Base-by-base conservation (phyloP, 2,797 vertebrate genomes). In the Anisognathus igniventris region DNA sequence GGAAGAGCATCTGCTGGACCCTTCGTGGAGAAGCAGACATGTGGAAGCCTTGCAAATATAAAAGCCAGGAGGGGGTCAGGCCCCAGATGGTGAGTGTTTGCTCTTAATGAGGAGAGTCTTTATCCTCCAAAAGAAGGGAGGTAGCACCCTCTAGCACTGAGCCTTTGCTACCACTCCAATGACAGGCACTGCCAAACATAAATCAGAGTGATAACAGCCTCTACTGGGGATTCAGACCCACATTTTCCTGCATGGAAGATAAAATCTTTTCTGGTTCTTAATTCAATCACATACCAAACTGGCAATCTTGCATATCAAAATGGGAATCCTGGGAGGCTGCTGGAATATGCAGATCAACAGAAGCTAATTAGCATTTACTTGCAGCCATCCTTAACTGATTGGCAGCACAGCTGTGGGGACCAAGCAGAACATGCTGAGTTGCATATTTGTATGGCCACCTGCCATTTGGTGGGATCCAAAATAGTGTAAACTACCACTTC, bases 361-460 rank as follows among this genome's bases (percentile, higher is more conserved):
- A 98, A 98, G 98, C 98, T 98, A 98, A 98, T 98, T 98, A 98
- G 98, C 98, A 98, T 98, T 98, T 98, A 97, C 97, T 98, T 96
- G 97, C 98, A 98, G 97, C 97, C 97, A 97, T 98, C 97, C 97
- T 87, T 96, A 98, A 98, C 98, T 98, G 98, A 98, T 98, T 98
- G 97, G 97, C 97, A 98, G 97, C 98, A 98, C 98, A 98, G 98
- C 98, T 98, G 98, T 98, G 97, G 96, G 96, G 97, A 98, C 98
- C 98, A 96, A 98, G 96, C 97, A 97, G 97, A 98, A 98, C 98
- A 98, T 97, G 98, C 98, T 98, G 98, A 98, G 97, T 98, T 86
- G 97, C 97, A 97, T 97, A 98, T 98, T 98, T 97, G 97, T 98
- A 92, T 98, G 96, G 97, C 98, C 98, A 98, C 98, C 98, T 98